Evolutionary conservation across 2,113 vertebrate genomes (phyloP), one percentile per base, ranked within the genome.

Genomic region (Chinchilla lanigera): DNA sequence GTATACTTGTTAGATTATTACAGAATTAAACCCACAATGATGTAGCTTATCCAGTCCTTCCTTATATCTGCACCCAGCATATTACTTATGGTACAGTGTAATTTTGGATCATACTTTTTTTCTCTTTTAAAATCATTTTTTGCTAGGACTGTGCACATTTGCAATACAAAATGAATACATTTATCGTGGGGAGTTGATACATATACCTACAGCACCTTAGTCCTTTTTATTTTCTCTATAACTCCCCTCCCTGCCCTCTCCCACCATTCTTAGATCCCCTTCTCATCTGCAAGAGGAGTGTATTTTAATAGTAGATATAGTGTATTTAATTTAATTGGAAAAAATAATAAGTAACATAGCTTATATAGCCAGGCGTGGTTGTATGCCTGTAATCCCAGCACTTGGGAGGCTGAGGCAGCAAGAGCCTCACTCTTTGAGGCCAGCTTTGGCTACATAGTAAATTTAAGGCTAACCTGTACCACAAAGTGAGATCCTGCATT

Each of bases 241-340:
- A 28, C 22, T 44, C 22, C 71, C 50, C 12, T 50, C 22, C 26
- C 44, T 77, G 12, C 26, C 41, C 41, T 30, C 41, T 47, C 73
- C 24, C 73, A 22, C n/a, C n/a, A 77, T 77, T 16, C 26, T 50
- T 50, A 50, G 73, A 16, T 77, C 28, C 26, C 41, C n/a, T 44
- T 20, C 73, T 44, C 73, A 77, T 47, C 41, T 41, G 41, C 73
- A 77, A 77, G 41, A 75, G 24, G 24, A 47, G 41, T 44, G 41
- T 44, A 16, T 30, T 77, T 47, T 77, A 77, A 26, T 44, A 75
- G 38, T 75, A 94, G 6, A 17, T 58, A 91, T 11, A 33, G 22
- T 86, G 4, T 75, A 54, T 52, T 69, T 95, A 44, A 85, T 63
- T 91, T 69, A 82, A 86, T 85, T 90, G 85, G 20, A 54, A 93